Conservation (phyloP, 2,888 invertebrate genomes). For the Elegia similella region DNA sequence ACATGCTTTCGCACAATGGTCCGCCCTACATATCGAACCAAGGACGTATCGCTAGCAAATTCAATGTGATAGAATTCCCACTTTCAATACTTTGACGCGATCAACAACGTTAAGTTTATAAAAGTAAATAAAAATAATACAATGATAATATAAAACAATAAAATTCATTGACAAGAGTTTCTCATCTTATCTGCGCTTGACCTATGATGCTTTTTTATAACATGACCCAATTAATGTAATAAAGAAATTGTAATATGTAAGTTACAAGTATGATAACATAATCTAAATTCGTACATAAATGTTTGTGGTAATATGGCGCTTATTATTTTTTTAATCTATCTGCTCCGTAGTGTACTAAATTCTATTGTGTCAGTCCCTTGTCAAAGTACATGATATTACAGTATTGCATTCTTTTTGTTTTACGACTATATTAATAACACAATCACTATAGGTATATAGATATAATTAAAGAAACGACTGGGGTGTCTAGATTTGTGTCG, state of each 20-base stretch:
- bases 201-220: conserved; percentile 17
- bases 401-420: too few relatives aligned
- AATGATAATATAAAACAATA: background rate
- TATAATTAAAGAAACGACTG: conserved; percentile 51
- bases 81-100: background rate
- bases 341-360: too few relatives aligned
- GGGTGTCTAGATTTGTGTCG: conserved; percentile 54
- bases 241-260: background rate
- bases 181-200: conserved; percentile 17
- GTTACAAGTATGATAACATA: background rate
- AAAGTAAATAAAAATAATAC: background rate
- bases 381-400: too few relatives aligned
- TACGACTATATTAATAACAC: too few relatives aligned
- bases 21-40: conserved; percentile 6
- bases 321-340: too few relatives aligned
- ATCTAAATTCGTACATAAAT: background rate
- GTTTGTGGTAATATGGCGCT: too few relatives aligned
- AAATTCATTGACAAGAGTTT: background rate
- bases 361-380: too few relatives aligned
- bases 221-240: conserved; percentile 15
- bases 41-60: conserved; percentile 19
- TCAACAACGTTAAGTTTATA: background rate
- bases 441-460: too few relatives aligned
- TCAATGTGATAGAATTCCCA: background rate
- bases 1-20: conserved; percentile 48